Evolutionary conservation across 2,888 invertebrate species (phyloP).

Genomic region (Ariolimax columbianus): DNA sequence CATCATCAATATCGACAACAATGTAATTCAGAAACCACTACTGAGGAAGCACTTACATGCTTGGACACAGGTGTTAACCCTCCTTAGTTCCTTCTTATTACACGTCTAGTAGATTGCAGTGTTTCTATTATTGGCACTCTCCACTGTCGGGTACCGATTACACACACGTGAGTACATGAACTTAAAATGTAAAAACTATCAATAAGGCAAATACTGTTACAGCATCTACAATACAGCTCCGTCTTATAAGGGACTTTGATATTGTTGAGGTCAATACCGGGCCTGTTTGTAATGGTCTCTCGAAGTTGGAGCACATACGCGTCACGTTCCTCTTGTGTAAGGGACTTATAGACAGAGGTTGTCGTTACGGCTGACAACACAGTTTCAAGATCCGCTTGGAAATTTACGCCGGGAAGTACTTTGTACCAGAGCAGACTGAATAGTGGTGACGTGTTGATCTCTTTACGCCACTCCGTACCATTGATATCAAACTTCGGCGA

Average conservation of each 20-base stretch:
- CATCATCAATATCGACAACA: too few species aligned
- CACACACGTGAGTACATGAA: too few species aligned
- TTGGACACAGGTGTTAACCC: too few species aligned
- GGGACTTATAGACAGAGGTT: conserved; percentile 26
- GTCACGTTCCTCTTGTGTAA: conserved; percentile 25
- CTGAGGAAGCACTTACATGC: too few species aligned
- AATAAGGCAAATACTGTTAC: too few species aligned
- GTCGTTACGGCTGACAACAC: conserved; percentile 26
- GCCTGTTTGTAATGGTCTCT: conserved; percentile 13
- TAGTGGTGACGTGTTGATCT: background rate
- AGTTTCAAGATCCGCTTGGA: conserved; percentile 31
- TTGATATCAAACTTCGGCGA: background rate
- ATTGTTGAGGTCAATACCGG: conserved; percentile 33
- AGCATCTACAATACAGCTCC: conserved; percentile 30
- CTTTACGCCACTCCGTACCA: conserved; percentile 35
- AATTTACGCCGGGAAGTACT: conserved; percentile 16
- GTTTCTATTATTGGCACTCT: too few species aligned
- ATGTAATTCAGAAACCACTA: too few species aligned
- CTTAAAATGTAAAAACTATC: too few species aligned
- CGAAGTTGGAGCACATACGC: conserved; percentile 17
- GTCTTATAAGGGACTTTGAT: conserved; percentile 37
- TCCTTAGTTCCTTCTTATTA: too few species aligned
- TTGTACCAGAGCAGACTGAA: conserved; percentile 19
- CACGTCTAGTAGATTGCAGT: too few species aligned
- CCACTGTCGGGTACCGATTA: too few species aligned